phyloP scores from a whole-genome alignment of 2,888 invertebrate species.

The Masnerella sp. region DNA sequence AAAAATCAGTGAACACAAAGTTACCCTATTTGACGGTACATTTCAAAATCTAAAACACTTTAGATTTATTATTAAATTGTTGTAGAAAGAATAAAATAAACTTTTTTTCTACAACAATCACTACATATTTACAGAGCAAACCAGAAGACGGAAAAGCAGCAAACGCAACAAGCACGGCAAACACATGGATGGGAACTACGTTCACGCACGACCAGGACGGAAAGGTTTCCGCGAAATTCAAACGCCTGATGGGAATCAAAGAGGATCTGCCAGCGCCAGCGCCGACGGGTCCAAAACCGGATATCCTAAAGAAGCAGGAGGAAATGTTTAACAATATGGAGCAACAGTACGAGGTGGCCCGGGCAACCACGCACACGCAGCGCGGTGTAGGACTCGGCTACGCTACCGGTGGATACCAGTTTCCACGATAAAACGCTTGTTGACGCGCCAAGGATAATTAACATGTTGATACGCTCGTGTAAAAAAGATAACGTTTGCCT shows the following conservation, averaged over 20 bases:
- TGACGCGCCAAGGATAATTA: neutral
- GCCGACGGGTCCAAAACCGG: conserved; percentile 77
- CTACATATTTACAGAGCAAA: conserved; percentile 70
- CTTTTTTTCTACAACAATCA: too few species aligned
- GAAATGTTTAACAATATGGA: conserved; percentile 96
- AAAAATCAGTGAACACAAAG: too few species aligned
- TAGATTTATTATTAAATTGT: too few species aligned
- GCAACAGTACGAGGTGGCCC: conserved; percentile 96
- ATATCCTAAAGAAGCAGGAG: conserved; percentile 85
- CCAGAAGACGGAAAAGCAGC: conserved; percentile 62
- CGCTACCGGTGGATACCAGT: conserved; percentile 80
- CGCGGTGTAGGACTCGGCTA: conserved; percentile 92
- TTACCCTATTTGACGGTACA: too few species aligned
- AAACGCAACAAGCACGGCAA: conserved; percentile 70
- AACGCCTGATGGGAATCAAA: conserved; percentile 97
- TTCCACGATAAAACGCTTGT: conserved; percentile 76
- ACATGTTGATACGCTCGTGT: conserved; percentile 42
- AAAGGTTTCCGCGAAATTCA: conserved; percentile 95
- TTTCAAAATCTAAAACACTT: too few species aligned
- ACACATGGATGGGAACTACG: conserved; percentile 89
- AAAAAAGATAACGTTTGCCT: conserved; percentile 26
- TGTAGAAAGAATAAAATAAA: too few species aligned
- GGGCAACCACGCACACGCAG: conserved; percentile 97
- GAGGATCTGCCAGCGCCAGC: conserved; percentile 76
- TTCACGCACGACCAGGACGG: conserved; percentile 96